Conservation (phyloP, 1,140 invertebrate genomes). For the Ostrea edulis region DNA sequence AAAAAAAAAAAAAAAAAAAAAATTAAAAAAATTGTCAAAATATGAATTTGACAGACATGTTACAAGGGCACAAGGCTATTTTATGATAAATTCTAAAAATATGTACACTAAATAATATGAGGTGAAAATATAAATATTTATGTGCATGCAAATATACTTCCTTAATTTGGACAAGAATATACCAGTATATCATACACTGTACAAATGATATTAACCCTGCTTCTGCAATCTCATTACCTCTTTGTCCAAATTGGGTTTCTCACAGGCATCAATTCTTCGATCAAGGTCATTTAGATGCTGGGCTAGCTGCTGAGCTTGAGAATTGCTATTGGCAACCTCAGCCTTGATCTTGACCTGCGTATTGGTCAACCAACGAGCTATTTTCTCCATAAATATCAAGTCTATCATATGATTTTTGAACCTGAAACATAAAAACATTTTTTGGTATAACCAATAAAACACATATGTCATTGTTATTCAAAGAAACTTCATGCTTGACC, state of each 20-base stretch:
- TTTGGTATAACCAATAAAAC: not conserved
- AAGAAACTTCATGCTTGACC: too few species aligned
- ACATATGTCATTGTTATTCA: too few species aligned
- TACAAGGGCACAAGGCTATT: too few species aligned
- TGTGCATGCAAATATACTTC: not conserved
- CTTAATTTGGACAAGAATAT: not conserved
- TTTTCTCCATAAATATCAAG: slow-evolving; percentile 79
- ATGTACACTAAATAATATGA: not conserved
- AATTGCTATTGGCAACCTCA: slow-evolving; percentile 78
- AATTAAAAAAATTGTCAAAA: not conserved
- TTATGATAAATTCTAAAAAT: not conserved
- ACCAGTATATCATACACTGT: not conserved
- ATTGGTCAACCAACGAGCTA: slow-evolving; percentile 78
- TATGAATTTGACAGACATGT: not conserved
- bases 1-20: not conserved
- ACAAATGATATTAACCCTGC: not conserved
- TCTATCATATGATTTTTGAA: slow-evolving; percentile 80
- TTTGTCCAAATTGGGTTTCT: slow-evolving; percentile 77
- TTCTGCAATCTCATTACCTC: slow-evolving; percentile 66
- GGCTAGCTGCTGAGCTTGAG: slow-evolving; percentile 72
- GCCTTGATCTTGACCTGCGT: slow-evolving; percentile 79
- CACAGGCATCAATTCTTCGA: slow-evolving; percentile 74
- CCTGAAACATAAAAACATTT: slow-evolving; percentile 58
- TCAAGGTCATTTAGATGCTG: slow-evolving; percentile 71
- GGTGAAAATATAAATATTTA: not conserved